A percentile compares a stretch with the other conserved stretches of the same genome.
These are phyloP conservation scores for Lycaena phlaeas DNA, from an alignment of 2,888 invertebrate species.

Conservation along the genomic window DNA sequence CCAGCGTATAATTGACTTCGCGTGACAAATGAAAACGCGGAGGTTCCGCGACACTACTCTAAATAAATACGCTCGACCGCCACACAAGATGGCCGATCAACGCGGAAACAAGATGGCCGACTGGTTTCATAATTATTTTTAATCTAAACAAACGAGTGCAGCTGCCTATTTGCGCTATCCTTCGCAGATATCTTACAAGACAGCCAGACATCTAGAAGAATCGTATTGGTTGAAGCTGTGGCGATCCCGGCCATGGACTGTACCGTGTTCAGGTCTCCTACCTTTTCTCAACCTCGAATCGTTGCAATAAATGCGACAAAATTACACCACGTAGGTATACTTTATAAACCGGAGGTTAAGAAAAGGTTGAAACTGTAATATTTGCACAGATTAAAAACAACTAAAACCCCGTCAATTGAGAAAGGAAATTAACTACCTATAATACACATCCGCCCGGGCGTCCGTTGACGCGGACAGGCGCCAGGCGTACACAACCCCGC, in stretches of 20 bases:
- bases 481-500: slow-evolving; percentile 11
- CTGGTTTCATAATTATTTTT: slow-evolving; percentile 11
- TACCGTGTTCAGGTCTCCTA: slow-evolving; percentile 1
- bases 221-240: background rate
- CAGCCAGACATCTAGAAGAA: slow-evolving; percentile 4
- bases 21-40: slow-evolving; percentile 20
- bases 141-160: background rate
- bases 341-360: background rate
- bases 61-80: slow-evolving; percentile 39
- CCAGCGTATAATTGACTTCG: slow-evolving; percentile 19
- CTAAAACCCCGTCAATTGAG: slow-evolving; percentile 20
- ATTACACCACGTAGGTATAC: no score
- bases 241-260: background rate
- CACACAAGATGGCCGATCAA: background rate
- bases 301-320: no score
- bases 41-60: slow-evolving; percentile 34
- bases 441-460: slow-evolving; percentile 25
- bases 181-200: slow-evolving; percentile 6
- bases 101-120: slow-evolving; percentile 22
- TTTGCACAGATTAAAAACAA: slow-evolving; percentile 9
- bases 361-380: slow-evolving; percentile 5
- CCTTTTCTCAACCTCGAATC: background rate
- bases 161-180: background rate
- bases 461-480: slow-evolving; percentile 10
- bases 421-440: slow-evolving; percentile 37